Base-by-base conservation (phyloP, 2,797 vertebrate genomes). In the Sebastes miniatus region DNA sequence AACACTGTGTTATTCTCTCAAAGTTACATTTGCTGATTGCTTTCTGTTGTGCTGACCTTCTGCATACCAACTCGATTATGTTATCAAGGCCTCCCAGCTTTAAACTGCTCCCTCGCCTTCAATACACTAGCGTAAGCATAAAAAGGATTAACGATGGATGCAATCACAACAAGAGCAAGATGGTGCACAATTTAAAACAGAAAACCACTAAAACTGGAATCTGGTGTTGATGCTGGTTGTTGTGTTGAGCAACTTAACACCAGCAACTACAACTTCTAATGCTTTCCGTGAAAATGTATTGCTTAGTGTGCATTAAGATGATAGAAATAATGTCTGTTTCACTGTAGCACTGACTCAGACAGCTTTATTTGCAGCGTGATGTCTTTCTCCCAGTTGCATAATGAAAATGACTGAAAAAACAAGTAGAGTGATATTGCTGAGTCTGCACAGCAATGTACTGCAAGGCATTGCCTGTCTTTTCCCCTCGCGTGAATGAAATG, bases 361-460 rank as follows among this genome's bases (percentile, higher is more conserved):
- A 80, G 79, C 77, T 79, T 81, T 50, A 82, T 76, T 78, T 80
- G 80, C 79, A 72, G 57, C 73, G 3, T 77, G 59, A 80, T 59
- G 67, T 80, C 66, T 78, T 76, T 83, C 67, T 69, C 8, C 43
- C 39, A 12, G 58, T 56, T 84, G 81, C 62, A 56, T 79, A 80
- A 73, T 86, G 79, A 79, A 90, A 91, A 80, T 31, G 76, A 83
- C 83, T 50, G 52, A 73, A 76, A 61, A 81, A 83, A 78, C 68
- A 76, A 81, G 69, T 9, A 22, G 52, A 70, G 70, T 43, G 59
- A 81, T 80, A 59, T 67, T 77, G 83, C 86, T 87, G 86, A 91
- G 78, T 75, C 59, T n/a, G 81, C 81, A 76, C 69, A 29, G 61
- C 12, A 2, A 79, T 47, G 36, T 25, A 8, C 50, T 22, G n/a